Evolutionary conservation across 2,113 vertebrate species (phyloP).

Genomic region (Serinus canaria): DNA sequence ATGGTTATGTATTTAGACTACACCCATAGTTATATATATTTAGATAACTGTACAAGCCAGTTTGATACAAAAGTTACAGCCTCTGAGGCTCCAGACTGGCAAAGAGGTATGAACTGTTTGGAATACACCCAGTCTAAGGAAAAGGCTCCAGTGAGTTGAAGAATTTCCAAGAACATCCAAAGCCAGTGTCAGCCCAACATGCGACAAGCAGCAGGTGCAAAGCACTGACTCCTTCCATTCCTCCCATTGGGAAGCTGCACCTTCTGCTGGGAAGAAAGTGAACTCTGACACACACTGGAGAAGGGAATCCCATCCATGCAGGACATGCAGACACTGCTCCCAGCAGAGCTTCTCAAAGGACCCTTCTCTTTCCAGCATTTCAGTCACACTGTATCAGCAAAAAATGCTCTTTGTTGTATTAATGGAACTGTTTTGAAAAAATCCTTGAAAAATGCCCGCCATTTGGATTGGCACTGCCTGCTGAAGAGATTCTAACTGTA

Average conservation of each 20-base stretch:
- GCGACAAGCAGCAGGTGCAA: not conserved
- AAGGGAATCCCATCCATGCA: not conserved
- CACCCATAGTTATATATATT: not conserved
- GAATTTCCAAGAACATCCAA: not conserved
- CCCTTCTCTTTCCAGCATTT: not conserved
- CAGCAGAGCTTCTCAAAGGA: not conserved
- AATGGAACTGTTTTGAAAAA: not conserved
- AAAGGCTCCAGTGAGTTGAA: not conserved
- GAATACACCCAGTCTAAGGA: not conserved
- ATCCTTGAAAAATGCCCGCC: not conserved
- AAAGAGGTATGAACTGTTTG: not conserved
- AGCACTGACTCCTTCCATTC: not conserved
- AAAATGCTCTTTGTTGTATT: not conserved
- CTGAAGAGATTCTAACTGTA: not conserved
- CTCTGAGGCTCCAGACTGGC: not conserved
- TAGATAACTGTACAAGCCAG: not conserved
- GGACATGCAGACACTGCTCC: not conserved
- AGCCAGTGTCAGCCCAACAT: not conserved
- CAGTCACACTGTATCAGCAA: not conserved
- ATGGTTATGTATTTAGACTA: not conserved
- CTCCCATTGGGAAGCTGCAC: not conserved
- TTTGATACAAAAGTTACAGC: not conserved
- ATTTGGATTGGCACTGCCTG: not conserved
- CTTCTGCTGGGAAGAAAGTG: not conserved
- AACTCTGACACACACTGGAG: not conserved